Percentiles rank a stretch among this genome's conserved stretches.
Evolutionary conservation across 2,113 vertebrate genomes (phyloP).

Genomic region (Psettodes erumei): DNA sequence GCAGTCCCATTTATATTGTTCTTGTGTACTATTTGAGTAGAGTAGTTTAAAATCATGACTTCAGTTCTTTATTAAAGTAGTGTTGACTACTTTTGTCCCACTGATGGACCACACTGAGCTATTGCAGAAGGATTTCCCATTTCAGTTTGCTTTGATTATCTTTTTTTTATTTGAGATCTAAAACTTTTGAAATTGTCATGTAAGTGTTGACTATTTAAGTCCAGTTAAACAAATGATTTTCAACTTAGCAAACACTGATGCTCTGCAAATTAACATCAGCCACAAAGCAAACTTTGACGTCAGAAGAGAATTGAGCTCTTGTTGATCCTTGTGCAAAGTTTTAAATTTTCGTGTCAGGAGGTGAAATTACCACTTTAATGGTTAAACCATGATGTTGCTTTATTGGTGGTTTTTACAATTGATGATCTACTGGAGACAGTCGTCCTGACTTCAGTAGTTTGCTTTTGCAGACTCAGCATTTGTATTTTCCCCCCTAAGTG

Average conservation of each 20-base stretch:
- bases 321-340: not conserved
- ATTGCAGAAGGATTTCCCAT: no score
- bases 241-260: not conserved
- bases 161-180: not conserved
- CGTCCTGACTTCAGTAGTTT: no score
- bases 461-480: not conserved
- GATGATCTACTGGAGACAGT: no score
- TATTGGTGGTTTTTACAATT: conserved; percentile 12
- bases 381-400: not conserved
- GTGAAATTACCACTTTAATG: not conserved
- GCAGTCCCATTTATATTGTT: not conserved
- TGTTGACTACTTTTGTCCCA: not conserved
- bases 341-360: not conserved
- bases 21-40: not conserved
- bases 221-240: conserved; percentile 8
- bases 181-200: not conserved
- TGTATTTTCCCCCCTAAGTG: no score
- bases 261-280: not conserved
- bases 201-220: not conserved
- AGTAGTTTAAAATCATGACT: not conserved
- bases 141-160: not conserved
- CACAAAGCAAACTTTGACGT: not conserved
- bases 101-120: no score
- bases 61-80: not conserved
- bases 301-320: not conserved